Conservation (phyloP, 1,140 invertebrate species). For the Drosophila kurseongensis region DNA sequence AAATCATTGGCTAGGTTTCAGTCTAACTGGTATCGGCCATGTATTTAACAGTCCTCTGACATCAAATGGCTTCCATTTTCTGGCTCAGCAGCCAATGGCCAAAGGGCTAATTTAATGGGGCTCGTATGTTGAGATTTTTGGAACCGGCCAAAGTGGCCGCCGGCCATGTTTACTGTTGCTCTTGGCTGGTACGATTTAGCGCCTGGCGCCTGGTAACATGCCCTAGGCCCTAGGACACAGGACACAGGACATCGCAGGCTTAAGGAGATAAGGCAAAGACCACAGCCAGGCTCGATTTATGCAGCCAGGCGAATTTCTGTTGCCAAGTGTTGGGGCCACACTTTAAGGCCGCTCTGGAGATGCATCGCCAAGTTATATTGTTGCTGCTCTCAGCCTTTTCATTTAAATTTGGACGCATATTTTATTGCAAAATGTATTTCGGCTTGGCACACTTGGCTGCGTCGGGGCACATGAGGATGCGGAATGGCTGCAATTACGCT, state of each 20-base stretch:
- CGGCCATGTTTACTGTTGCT: slow-evolving; percentile 44
- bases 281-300: slow-evolving; percentile 59
- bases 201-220: slow-evolving; percentile 32
- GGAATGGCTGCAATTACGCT: slow-evolving; percentile 72
- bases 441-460: slow-evolving; percentile 41
- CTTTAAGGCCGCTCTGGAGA: slow-evolving; percentile 30
- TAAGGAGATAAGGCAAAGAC: slow-evolving; percentile 55
- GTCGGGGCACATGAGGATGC: slow-evolving; percentile 9
- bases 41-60: background rate
- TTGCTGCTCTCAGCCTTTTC: slow-evolving; percentile 36
- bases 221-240: slow-evolving; percentile 21
- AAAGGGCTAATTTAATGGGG: slow-evolving; percentile 55
- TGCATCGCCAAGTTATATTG: slow-evolving; percentile 22
- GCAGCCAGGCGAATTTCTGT: slow-evolving; percentile 24
- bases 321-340: slow-evolving; percentile 26
- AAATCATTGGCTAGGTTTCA: background rate
- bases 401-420: slow-evolving; percentile 78
- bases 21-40: background rate
- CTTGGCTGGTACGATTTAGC: slow-evolving; percentile 55
- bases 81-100: slow-evolving; percentile 40
- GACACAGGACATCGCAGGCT: slow-evolving; percentile 24
- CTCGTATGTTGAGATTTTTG: slow-evolving; percentile 45
- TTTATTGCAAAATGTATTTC: slow-evolving; percentile 64
- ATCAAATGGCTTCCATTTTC: slow-evolving; percentile 21
- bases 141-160: slow-evolving; percentile 39